Evolutionary conservation across 2,888 invertebrate genomes (phyloP).

Genomic region (Leptinotarsa rubiginosa): DNA sequence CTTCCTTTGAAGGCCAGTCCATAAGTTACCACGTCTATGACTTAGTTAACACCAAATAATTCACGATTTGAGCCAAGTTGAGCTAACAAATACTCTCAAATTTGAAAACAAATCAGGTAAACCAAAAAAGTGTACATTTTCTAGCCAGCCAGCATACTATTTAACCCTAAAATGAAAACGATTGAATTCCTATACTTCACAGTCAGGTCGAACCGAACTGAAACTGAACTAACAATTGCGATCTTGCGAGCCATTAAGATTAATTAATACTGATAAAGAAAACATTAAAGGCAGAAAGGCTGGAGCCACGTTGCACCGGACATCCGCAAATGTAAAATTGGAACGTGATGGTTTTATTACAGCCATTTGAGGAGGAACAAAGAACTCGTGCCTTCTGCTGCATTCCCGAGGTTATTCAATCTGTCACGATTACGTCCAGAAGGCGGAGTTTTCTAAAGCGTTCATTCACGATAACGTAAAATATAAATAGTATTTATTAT

Average conservation of each 20-base stretch:
- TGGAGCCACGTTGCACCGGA: constrained; percentile 25
- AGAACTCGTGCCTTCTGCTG: constrained; percentile 19
- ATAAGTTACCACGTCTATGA: too few relatives aligned
- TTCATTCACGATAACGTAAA: too few relatives aligned
- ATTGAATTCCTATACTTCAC: too few relatives aligned
- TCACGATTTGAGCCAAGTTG: too few relatives aligned
- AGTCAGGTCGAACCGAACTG: neutral
- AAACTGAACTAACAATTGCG: neutral
- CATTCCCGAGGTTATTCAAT: constrained; percentile 17
- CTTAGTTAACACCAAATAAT: too few relatives aligned
- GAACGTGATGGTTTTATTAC: constrained; percentile 24
- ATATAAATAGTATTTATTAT: too few relatives aligned
- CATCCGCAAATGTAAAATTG: constrained; percentile 26
- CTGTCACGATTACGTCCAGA: neutral
- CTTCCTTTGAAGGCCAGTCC: too few relatives aligned
- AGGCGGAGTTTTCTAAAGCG: neutral
- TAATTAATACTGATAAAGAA: constrained; percentile 23
- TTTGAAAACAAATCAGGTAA: too few relatives aligned
- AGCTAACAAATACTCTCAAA: too few relatives aligned
- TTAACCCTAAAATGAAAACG: too few relatives aligned
- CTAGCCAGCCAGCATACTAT: too few relatives aligned
- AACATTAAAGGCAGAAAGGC: constrained; percentile 9
- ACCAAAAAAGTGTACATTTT: too few relatives aligned
- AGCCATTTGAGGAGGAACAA: constrained; percentile 16
- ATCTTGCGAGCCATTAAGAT: neutral